Percentiles rank a stretch among this genome's conserved stretches.
Conservation (phyloP, 2,888 invertebrate genomes). For the Drosophila anomelani region DNA sequence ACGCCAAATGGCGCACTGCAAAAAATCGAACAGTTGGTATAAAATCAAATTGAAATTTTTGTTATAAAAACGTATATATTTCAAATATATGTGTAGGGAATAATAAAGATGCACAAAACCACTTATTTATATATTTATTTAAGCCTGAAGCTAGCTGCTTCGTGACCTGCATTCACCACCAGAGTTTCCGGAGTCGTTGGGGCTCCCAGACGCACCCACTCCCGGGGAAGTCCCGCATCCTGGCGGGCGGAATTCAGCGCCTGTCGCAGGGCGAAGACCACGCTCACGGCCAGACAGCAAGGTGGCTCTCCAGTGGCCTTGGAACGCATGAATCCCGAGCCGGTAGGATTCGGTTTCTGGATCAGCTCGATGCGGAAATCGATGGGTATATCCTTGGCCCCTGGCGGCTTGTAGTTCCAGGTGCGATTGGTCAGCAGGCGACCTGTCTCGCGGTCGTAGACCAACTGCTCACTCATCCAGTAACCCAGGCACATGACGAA, state of each 20-base stretch:
- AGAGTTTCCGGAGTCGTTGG: constrained; percentile 83
- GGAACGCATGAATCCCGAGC: constrained; percentile 89
- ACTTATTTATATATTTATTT: constrained; percentile 31
- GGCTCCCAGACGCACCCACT: constrained; percentile 81
- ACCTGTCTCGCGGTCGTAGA: constrained; percentile 88
- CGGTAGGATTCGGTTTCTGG: constrained; percentile 85
- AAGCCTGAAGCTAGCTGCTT: constrained; percentile 54
- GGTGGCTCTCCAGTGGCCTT: constrained; percentile 90
- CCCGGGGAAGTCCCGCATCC: constrained; percentile 86
- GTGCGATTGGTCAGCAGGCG: constrained; percentile 90
- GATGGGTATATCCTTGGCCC: constrained; percentile 91
- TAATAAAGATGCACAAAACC: not conserved
- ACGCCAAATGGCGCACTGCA: constrained; percentile 76
- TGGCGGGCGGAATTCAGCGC: constrained; percentile 88
- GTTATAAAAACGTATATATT: not conserved
- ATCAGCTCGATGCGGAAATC: constrained; percentile 90
- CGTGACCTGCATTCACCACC: constrained; percentile 75
- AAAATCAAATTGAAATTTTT: not conserved
- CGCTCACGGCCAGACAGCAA: constrained; percentile 86
- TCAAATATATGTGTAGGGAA: not conserved
- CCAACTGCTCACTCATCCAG: constrained; percentile 90
- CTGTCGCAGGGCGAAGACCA: constrained; percentile 88
- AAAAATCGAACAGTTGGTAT: not conserved
- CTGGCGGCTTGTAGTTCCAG: constrained; percentile 93
- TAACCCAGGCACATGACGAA: constrained; percentile 92